Evolutionary conservation across 2,797 vertebrate genomes (phyloP).

Genomic region (Siniperca obscura): DNA sequence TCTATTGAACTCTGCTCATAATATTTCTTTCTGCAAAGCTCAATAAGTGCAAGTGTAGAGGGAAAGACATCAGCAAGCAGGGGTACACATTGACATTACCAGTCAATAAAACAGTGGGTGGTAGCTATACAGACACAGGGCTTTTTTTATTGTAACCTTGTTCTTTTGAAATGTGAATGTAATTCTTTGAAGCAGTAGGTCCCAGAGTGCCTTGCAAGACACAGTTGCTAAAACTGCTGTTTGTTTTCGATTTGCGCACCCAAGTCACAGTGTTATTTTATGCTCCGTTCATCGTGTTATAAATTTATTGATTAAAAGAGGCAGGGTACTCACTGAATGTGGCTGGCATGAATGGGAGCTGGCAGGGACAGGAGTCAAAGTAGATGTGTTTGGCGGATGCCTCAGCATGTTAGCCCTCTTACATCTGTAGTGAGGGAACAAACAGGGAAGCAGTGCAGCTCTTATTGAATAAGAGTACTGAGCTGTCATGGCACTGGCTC

Average conservation of each 20-base stretch:
- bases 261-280: constrained; percentile 64
- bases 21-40: constrained; percentile 69
- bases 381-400: constrained; percentile 58
- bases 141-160: constrained; percentile 65
- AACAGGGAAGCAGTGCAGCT: constrained; percentile 49
- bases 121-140: constrained; percentile 54
- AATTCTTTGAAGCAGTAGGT: constrained; percentile 66
- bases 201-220: constrained; percentile 55
- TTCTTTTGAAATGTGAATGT: constrained; percentile 70
- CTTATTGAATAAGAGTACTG: constrained; percentile 66
- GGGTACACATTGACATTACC: constrained; percentile 66
- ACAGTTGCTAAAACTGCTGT: constrained; percentile 60
- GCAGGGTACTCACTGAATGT: constrained; percentile 63
- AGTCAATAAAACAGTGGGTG: constrained; percentile 75
- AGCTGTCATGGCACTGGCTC: constrained; percentile 58
- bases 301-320: constrained; percentile 75
- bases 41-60: constrained; percentile 62
- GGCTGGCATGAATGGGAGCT: constrained; percentile 66
- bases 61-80: constrained; percentile 58
- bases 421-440: constrained; percentile 60
- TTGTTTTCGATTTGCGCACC: constrained; percentile 67
- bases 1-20: constrained; percentile 65
- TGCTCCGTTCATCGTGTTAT: constrained; percentile 60
- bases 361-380: constrained; percentile 59
- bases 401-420: constrained; percentile 72